Base-by-base conservation (phyloP, 2,797 vertebrate species). In the Manis crassicaudata region DNA sequence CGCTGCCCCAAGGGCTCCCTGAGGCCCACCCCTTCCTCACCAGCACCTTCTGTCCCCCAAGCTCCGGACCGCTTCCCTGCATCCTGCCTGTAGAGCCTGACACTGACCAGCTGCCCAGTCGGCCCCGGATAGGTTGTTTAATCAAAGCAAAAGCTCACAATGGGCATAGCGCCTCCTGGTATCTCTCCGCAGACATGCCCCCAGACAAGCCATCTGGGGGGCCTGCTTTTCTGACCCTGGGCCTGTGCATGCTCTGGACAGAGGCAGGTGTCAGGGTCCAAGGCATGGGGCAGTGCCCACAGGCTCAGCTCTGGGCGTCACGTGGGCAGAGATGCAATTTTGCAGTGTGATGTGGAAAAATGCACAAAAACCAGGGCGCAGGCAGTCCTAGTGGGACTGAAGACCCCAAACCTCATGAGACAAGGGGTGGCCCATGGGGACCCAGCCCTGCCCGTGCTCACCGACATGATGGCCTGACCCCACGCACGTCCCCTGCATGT, bases 71-170 rank as follows among this genome's bases (percentile, higher is more conserved):
- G 60, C 75, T 10, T 56, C 50, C 75, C 4, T 0, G 21, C 93
- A 17, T 62, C 88, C 94, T 84, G 94, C 92, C 3, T 0, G 2
- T 13, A 58, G 65, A 92, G 96, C 92, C 37, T 91, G 97, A 98
- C 92, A 25, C 77, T 82, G 95, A 76, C 97, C 98, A 98, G 98
- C 98, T 96, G 98, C 95, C 98, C 84, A 3, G 1, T 14, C 2
- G 21, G 23, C 96, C 97, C 97, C 1, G 88, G 96, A 94, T 97
- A 62, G 97, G 96, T 86, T 89, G 7, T 96, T 98, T 93, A 96
- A 98, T 98, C 98, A 98, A 92, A 92, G 97, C 85, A 98, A 98
- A 92, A 92, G 97, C 85, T 35, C 63, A 89, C 63, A 29, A 94
- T 88, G 63, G 0, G 62, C 65, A 81, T 8, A 3, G 40, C 23